Base-by-base conservation (phyloP, 1,140 invertebrate species). In the Gyrodactylus salaris region DNA sequence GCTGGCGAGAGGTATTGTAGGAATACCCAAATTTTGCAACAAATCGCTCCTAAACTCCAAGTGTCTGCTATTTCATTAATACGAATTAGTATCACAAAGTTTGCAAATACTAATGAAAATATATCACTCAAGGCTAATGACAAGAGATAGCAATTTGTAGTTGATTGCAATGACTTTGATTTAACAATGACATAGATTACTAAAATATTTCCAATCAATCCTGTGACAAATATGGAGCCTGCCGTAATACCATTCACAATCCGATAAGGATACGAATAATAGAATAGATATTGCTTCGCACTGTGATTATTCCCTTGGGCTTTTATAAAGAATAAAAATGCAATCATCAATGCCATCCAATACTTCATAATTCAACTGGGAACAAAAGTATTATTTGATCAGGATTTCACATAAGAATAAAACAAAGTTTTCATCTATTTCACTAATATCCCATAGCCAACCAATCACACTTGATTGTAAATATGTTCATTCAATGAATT, bases 1-100 rank as follows among this genome's bases (percentile, higher is more conserved):
- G 78, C 76, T 0, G 27, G n/a, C 2, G 19, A 20, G 1, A 74
- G 1, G n/a, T 71, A 71, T n/a, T 71, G 70, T 25, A 71, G 70
- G 26, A 71, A 24, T 1, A 71, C 24, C 7, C 21, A 25, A 25
- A 71, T 25, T 25, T 21, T 25, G 25, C 70, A 71, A 20, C 20
- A 20, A 71, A 71, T 25, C 20, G 70, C n/a, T 1, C 70, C 70
- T 20, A 24, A 71, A 24, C 20, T 23, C 70, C 70, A 71, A 24
- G 25, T 21, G 16, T 71, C 70, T 25, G 21, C 26, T 1, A 24
- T 25, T 16, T 71, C 25, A 7, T 21, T 21, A 24, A 71, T 24
- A 19, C 7, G 7, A 25, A 25, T 25, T 1, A 71, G 21, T 24
- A 71, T 1, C 20, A 71, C 19, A 1, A 71, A 25, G n/a, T 54